Percentiles rank a stretch among this genome's conserved stretches.
Conservation (phyloP, 2,797 vertebrate genomes). For the Sebastiscus albofasciatus region DNA sequence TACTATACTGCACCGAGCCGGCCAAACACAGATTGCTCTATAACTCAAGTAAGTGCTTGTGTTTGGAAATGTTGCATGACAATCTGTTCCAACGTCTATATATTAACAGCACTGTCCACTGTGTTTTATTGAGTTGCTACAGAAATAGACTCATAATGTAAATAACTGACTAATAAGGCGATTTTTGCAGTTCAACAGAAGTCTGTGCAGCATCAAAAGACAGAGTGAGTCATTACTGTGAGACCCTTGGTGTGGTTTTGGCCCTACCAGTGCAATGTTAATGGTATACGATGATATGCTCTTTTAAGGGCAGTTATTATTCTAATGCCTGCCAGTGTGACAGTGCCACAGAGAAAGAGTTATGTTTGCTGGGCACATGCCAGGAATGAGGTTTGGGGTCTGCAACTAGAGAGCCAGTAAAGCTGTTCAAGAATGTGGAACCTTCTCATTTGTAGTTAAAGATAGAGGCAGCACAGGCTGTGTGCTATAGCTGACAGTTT, state of each 20-base stretch:
- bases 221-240: slow-evolving; percentile 34
- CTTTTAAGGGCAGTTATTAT: slow-evolving; percentile 67
- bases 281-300: slow-evolving; percentile 49
- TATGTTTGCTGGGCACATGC: slow-evolving; percentile 70
- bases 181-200: slow-evolving; percentile 18
- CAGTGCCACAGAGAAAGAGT: slow-evolving; percentile 63
- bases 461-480: slow-evolving; percentile 90
- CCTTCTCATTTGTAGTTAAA: slow-evolving; percentile 96
- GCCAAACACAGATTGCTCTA: slow-evolving; percentile 57
- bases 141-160: slow-evolving; percentile 51
- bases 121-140: slow-evolving; percentile 20
- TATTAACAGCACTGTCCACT: slow-evolving; percentile 41
- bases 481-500: slow-evolving; percentile 83
- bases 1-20: slow-evolving; percentile 52
- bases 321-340: slow-evolving; percentile 56
- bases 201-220: slow-evolving; percentile 26
- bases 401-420: slow-evolving; percentile 90
- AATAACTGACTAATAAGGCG: slow-evolving; percentile 56
- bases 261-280: slow-evolving; percentile 4
- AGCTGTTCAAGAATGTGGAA: slow-evolving; percentile 94
- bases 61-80: slow-evolving; percentile 60
- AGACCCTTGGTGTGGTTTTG: slow-evolving; percentile 41
- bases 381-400: slow-evolving; percentile 71
- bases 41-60: slow-evolving; percentile 67
- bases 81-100: slow-evolving; percentile 33